These are phyloP conservation scores for Neodiprion lecontei DNA, from an alignment of 1,140 invertebrate species.

Conservation along the genomic window DNA sequence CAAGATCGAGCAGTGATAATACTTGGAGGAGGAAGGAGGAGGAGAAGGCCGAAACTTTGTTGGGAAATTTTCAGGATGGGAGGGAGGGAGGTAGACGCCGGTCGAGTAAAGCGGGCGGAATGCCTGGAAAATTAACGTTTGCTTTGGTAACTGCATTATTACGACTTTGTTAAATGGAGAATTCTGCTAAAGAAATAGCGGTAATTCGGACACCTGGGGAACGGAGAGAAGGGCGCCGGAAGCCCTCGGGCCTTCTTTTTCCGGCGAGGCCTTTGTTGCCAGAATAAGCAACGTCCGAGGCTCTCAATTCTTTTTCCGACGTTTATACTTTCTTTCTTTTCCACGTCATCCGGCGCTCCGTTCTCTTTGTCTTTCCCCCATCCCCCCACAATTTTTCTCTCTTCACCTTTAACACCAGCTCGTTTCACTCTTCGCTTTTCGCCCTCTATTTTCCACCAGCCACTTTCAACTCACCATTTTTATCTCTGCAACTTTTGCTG, in stretches of 20 bases:
- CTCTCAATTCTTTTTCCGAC: background rate
- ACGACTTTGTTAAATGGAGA: background rate
- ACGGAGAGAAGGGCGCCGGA: background rate
- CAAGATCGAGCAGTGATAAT: background rate
- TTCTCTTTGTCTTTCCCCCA: too few species aligned
- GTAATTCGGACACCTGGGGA: background rate
- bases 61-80: background rate
- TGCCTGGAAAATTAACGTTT: slow-evolving; percentile 3
- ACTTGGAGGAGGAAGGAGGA: background rate
- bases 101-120: background rate
- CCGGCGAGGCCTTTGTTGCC: background rate
- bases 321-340: background rate
- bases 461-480: too few species aligned
- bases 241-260: background rate
- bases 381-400: too few species aligned
- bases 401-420: too few species aligned
- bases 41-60: background rate
- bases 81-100: background rate
- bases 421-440: too few species aligned
- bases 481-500: too few species aligned
- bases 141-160: background rate
- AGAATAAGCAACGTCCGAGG: background rate
- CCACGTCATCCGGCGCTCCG: too few species aligned
- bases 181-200: background rate
- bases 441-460: too few species aligned